Evolutionary conservation across 2,113 vertebrate genomes (phyloP), one percentile per base, ranked within the genome.

Genomic region (Gambusia holbrooki): DNA sequence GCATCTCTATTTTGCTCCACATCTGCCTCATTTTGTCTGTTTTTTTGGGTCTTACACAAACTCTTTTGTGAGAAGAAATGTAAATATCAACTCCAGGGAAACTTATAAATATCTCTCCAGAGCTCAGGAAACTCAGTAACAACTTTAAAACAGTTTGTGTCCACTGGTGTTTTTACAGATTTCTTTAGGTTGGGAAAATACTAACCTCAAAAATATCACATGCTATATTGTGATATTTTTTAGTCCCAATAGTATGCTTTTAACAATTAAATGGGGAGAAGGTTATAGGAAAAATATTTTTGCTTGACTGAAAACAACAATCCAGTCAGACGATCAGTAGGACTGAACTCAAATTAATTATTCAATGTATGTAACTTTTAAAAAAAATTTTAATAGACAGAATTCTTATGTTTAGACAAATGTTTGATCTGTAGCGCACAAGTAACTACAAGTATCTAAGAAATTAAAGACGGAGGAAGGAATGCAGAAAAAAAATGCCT

Each of bases 371-470:
- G 17, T 63, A 42, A 32, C 7, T 51, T 62, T 76, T n/a, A 73
- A 12, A 58, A 70, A 10, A 72, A 73, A 54, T 19, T 58, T n/a
- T 73, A 28, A 74, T 63, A 66, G 19, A 29, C 29, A 48, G 37
- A 75, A 27, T 37, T 13, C 60, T 11, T 51, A 58, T 13, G 17
- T 48, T 14, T 63, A 61, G 77, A 70, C 66, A 63, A 15, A 71
- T 83, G 3, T 70, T 75, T 69, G 60, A 13, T 71, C 40, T 42
- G 25, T 14, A 74, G 63, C 74, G 42, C 62, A 45, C 65, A 80
- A 14, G 51, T 27, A 66, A 45, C 68, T 58, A 51, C 65, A 80
- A 14, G 51, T 27, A 66, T 54, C 68, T 58, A 51, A 48, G 63
- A 79, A 45, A 63, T 45, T 58, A 33, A 72, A 82, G 66, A 80